Evolutionary conservation across 2,888 invertebrate genomes (phyloP).

Genomic region (Agrilus biguttatus): DNA sequence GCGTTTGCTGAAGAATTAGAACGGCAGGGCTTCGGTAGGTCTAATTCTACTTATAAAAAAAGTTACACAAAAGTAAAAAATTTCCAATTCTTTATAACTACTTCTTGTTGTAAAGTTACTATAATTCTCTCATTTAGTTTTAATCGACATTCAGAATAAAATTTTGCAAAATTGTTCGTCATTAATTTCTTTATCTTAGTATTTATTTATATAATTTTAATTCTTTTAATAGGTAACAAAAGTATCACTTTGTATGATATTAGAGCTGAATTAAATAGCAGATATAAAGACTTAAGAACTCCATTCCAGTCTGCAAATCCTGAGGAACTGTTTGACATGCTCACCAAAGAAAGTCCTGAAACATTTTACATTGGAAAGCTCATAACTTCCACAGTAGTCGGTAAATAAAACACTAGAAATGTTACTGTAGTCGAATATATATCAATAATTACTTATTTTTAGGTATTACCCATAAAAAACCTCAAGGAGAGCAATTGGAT

Average conservation of each 20-base stretch:
- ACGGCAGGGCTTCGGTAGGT: slow-evolving; percentile 47
- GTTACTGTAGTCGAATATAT: too few species aligned
- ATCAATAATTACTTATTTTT: slow-evolving; percentile 12
- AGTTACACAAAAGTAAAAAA: not conserved
- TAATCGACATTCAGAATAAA: too few species aligned
- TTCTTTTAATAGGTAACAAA: slow-evolving; percentile 44
- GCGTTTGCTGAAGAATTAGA: slow-evolving; percentile 97
- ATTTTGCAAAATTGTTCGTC: not conserved
- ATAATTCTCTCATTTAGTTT: not conserved
- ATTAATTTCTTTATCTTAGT: not conserved
- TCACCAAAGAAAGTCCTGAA: slow-evolving; percentile 92
- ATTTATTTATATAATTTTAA: not conserved
- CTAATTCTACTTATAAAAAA: not conserved
- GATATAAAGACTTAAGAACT: slow-evolving; percentile 81
- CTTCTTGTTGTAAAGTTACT: not conserved
- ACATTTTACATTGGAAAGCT: slow-evolving; percentile 83
- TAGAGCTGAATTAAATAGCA: slow-evolving; percentile 82
- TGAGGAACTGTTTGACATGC: slow-evolving; percentile 85
- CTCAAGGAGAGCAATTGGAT: slow-evolving; percentile 85
- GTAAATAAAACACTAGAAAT: slow-evolving; percentile 9
- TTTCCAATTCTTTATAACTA: not conserved
- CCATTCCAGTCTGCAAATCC: slow-evolving; percentile 64
- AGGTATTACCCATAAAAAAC: slow-evolving; percentile 75
- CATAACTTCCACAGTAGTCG: slow-evolving; percentile 58
- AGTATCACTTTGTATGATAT: slow-evolving; percentile 96